Evolutionary conservation across 2,888 invertebrate species (phyloP), one percentile per base, ranked within the genome.

Genomic region (Caradrina kadenii): DNA sequence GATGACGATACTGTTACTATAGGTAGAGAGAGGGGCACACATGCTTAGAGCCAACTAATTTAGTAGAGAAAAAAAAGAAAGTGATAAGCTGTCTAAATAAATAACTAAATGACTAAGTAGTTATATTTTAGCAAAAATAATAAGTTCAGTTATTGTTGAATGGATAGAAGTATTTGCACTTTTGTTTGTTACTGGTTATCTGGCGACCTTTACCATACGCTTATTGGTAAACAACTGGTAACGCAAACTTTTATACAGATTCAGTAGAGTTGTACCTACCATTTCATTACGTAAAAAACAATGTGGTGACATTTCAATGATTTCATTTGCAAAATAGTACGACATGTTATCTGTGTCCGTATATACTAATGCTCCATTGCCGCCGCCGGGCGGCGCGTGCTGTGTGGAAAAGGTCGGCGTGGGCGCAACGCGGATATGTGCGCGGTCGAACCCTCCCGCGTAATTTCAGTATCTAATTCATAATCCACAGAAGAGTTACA

Each of bases 161-260:
- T 17, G 45, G 17, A 45, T 45, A 45, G 17, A 45, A 45, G 45
- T 45, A 45, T 17, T 45, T 45, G 45, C 45, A 45, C 45, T 0
- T 49, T 55, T 56, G 8, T 35, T 49, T 39, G 22, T 48, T 48
- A 54, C 64, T 13, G 13, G 26, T 49, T 66, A 72, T 75, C 54
- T 35, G 22, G 19, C 15, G 42, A 48, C n/a, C 35, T 65, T 65
- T 48, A 56, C 48, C 17, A 26, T 53, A 10, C 5, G 1, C 13
- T 49, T 54, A 26, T 45, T 56, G 67, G 49, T 56, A 73, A 74
- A 42, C 31, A 67, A 55, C 6, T 49, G 35, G 17, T 60, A 55
- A 15, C 35, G 15, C 21, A 49, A 50, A 19, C 35, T 15, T 11
- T 31, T n/a, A 10, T 49, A 19, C 13, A n/a, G 2, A 45, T 26